Percentiles rank a stretch among this genome's conserved stretches.
phyloP scores from a whole-genome alignment of 2,888 invertebrate genomes.

The Limnephilus marmoratus region DNA sequence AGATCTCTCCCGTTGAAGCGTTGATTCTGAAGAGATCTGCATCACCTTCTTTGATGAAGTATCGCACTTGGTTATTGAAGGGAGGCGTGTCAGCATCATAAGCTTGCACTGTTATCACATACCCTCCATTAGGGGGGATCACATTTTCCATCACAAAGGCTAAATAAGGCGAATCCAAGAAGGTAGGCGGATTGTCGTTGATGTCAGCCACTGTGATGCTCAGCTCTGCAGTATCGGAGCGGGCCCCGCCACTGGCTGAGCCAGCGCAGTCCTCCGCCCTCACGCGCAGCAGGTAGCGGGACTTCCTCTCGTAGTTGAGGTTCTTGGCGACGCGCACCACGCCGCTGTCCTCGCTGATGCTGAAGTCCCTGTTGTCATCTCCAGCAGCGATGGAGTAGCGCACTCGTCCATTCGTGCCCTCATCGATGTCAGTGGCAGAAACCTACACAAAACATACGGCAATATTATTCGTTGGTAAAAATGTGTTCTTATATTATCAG shows the following conservation, averaged over 20 bases:
- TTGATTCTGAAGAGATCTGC: constrained; percentile 94
- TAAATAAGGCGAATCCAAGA: constrained; percentile 95
- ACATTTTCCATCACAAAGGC: constrained; percentile 96
- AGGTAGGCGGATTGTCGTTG: constrained; percentile 95
- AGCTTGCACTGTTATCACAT: constrained; percentile 89
- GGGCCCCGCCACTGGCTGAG: constrained; percentile 78
- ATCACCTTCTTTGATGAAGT: constrained; percentile 95
- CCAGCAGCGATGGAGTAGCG: constrained; percentile 93
- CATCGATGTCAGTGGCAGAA: constrained; percentile 92
- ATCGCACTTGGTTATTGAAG: constrained; percentile 92
- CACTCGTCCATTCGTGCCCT: constrained; percentile 93
- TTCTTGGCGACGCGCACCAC: constrained; percentile 94
- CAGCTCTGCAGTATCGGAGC: constrained; percentile 88
- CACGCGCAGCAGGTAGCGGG: constrained; percentile 89
- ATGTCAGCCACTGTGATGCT: constrained; percentile 92
- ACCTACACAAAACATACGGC: constrained; percentile 77
- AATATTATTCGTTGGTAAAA: neutral
- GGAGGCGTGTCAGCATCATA: constrained; percentile 94
- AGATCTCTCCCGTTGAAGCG: constrained; percentile 94
- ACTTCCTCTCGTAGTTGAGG: constrained; percentile 93
- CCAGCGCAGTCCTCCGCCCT: constrained; percentile 92
- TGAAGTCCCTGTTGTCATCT: constrained; percentile 93
- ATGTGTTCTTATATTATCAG: too few relatives aligned
- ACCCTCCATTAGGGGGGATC: constrained; percentile 87
- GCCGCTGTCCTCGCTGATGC: constrained; percentile 94